Base-by-base conservation (phyloP, 2,888 invertebrate genomes). In the Drosophila monieri region DNA sequence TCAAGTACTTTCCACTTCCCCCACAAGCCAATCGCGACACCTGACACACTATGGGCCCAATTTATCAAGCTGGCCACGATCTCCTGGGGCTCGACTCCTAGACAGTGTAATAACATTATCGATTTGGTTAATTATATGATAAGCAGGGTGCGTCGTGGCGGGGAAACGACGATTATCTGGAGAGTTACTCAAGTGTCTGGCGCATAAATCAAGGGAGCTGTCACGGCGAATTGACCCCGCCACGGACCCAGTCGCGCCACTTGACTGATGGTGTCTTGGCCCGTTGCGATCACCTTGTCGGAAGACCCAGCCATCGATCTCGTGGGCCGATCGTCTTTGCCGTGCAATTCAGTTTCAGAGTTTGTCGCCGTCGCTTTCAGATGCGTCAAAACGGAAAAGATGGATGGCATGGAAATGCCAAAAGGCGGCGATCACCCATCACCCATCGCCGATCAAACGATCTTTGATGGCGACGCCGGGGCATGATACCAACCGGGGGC, bases 301-400 rank as follows among this genome's bases (percentile, higher is more conserved):
- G 55, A 54, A 44, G 69, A 75, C 71, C 77, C 9, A 8, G 3
- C 58, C 56, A 80, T 76, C 78, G 70, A 67, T 73, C 58, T 46
- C 54, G 12, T 23, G 14, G 41, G 39, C 5, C 9, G 53, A 43
- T 39, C 46, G 35, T 35, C 37, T 30, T 52, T 48, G 79, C 73
- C 54, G 55, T 67, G 74, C 71, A 62, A 53, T 77, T 67, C 51
- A 68, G 46, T 61, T 58, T 58, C 58, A 18, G 32, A 30, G 35
- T 35, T n/a, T 35, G 61, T 61, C 58, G 55, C 54, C 52, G 70
- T 70, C 68, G 56, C 55, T 64, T 57, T 43, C 65, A 65, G 70
- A 79, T 67, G 85, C 78, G 78, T 80, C 80, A 80, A 80, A 80
- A 69, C 73, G 70, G 61, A 59, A 62, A 85, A 85, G 84, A 84